These are phyloP conservation scores for Protonemura montana DNA, from an alignment of 2,888 invertebrate genomes.

Conservation along the genomic window DNA sequence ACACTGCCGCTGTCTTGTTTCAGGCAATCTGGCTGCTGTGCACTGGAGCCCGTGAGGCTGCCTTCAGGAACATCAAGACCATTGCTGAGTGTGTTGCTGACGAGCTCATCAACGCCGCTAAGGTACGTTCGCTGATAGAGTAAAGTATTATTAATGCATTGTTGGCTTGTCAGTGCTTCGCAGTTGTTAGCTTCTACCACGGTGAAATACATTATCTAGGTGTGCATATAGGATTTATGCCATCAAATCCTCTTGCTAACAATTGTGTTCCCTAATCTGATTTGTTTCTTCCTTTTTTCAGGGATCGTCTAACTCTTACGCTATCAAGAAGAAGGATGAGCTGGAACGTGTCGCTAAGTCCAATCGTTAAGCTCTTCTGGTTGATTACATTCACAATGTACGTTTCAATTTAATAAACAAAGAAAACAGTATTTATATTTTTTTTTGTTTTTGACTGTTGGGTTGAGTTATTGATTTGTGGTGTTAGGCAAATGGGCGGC, in stretches of 20 bases:
- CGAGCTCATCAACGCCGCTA: slow-evolving; percentile 99
- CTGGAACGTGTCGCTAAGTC: slow-evolving; percentile 99
- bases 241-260: background rate
- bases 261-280: background rate
- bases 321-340: slow-evolving; percentile 99
- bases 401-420: background rate
- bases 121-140: too few species aligned
- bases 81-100: slow-evolving; percentile 99
- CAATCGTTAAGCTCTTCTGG: slow-evolving; percentile 85
- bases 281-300: slow-evolving; percentile 56
- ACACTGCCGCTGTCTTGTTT: background rate
- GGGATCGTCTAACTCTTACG: slow-evolving; percentile 99
- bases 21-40: slow-evolving; percentile 97
- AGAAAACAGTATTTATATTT: background rate
- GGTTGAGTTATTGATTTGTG: too few species aligned
- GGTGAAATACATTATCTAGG: background rate
- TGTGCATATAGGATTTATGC: too few species aligned
- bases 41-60: slow-evolving; percentile 98
- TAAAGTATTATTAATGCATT: background rate
- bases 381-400: background rate
- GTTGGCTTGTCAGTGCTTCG: too few species aligned
- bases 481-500: too few species aligned
- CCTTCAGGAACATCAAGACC: slow-evolving; percentile 99
- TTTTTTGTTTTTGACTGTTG: too few species aligned
- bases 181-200: too few species aligned